Conservation (phyloP, 2,888 invertebrate species). For the Gari tellinella region DNA sequence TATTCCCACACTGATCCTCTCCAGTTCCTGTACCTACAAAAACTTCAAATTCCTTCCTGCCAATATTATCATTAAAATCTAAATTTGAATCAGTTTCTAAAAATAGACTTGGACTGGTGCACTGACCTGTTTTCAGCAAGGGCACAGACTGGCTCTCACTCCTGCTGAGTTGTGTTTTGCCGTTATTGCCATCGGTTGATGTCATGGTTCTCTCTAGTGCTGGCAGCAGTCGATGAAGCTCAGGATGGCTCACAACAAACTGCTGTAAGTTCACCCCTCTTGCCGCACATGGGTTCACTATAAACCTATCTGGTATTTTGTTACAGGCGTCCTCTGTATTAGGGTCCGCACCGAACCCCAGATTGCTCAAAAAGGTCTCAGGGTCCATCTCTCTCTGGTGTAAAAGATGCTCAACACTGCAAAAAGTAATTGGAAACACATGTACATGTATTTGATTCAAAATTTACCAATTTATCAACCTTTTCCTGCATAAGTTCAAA, state of each 20-base stretch:
- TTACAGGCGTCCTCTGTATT: constrained; percentile 66
- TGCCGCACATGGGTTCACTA: constrained; percentile 90
- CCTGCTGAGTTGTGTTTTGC: neutral
- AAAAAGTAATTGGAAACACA: too few relatives aligned
- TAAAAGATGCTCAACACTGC: constrained; percentile 86
- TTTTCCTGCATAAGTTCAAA: too few relatives aligned
- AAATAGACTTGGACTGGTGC: constrained; percentile 19
- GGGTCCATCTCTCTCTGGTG: constrained; percentile 94
- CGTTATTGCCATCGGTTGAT: neutral
- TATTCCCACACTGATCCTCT: neutral
- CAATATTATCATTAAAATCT: neutral
- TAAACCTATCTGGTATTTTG: constrained; percentile 92
- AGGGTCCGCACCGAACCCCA: constrained; percentile 82
- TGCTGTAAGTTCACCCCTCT: constrained; percentile 91
- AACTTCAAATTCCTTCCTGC: neutral
- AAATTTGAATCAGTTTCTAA: constrained; percentile 13
- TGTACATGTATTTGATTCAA: too few relatives aligned
- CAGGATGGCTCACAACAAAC: constrained; percentile 86
- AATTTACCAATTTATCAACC: too few relatives aligned
- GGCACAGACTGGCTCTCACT: neutral
- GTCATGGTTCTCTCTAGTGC: constrained; percentile 21
- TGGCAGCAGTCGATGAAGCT: constrained; percentile 64
- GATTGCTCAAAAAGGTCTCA: constrained; percentile 92
- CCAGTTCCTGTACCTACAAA: neutral
- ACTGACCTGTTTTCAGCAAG: constrained; percentile 39